phyloP scores from a whole-genome alignment of 2,113 vertebrate species.

The Microtus ochrogaster region DNA sequence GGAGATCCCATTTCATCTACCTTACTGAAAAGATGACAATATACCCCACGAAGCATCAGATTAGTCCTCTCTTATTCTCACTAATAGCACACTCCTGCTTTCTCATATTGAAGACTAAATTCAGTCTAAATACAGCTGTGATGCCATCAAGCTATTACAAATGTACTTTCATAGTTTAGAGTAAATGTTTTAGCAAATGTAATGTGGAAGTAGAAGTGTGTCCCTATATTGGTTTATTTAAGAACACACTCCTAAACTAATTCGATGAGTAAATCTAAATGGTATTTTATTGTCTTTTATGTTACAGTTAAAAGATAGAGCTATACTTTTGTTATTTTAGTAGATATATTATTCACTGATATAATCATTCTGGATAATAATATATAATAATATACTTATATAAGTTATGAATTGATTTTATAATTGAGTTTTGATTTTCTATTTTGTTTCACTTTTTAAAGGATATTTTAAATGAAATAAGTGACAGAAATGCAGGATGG shows the following conservation, averaged over 20 bases:
- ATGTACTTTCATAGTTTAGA: not conserved
- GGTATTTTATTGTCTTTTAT: not conserved
- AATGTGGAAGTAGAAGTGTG: not conserved
- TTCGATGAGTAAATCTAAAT: not conserved
- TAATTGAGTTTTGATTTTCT: not conserved
- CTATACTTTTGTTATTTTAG: not conserved
- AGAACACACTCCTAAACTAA: not conserved
- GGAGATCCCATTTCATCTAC: not conserved
- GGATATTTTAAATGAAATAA: not conserved
- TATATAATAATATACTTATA: not conserved
- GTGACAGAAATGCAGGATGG: not conserved
- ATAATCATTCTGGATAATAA: not conserved
- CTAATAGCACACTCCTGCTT: not conserved
- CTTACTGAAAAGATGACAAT: not conserved
- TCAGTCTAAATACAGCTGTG: not conserved
- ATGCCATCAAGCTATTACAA: not conserved
- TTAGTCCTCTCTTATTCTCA: not conserved
- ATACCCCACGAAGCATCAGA: not conserved
- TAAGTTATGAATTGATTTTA: not conserved
- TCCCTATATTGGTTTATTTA: not conserved
- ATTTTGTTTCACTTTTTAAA: conserved; percentile 9
- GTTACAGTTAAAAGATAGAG: not conserved
- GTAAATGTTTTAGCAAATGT: conserved; percentile 13
- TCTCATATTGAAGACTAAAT: not conserved
- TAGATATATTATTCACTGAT: not conserved